Evolutionary conservation across 2,888 invertebrate species (phyloP).

Genomic region (Hermaeophaga mercurialis): DNA sequence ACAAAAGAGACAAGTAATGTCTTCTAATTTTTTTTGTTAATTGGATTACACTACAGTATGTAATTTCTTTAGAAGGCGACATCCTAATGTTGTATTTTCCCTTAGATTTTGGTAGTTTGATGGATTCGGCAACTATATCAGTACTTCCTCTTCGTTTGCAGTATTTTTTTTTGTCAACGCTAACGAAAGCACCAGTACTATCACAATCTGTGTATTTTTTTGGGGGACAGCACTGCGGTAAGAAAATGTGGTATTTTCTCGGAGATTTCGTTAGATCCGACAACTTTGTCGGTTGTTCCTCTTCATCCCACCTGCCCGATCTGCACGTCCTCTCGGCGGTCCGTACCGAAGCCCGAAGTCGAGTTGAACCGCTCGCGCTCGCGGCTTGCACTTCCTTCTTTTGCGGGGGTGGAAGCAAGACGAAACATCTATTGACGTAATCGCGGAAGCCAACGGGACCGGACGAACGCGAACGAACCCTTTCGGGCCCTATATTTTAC

Average conservation of each 20-base stretch:
- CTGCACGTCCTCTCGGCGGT: not conserved
- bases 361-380: slow-evolving; percentile 7
- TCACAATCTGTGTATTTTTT: too few relatives aligned
- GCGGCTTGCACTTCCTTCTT: slow-evolving; percentile 6
- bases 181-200: too few relatives aligned
- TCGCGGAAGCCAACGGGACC: slow-evolving; percentile 47
- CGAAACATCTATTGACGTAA: slow-evolving; percentile 55
- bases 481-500: slow-evolving; percentile 35
- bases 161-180: too few relatives aligned
- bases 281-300: slow-evolving; percentile 6
- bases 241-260: not conserved
- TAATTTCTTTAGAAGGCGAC: too few relatives aligned
- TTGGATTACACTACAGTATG: too few relatives aligned
- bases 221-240: too few relatives aligned
- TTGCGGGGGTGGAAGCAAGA: slow-evolving; percentile 53
- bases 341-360: slow-evolving; percentile 6
- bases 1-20: too few relatives aligned
- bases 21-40: too few relatives aligned
- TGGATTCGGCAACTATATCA: too few relatives aligned
- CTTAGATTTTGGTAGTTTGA: too few relatives aligned
- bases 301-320: slow-evolving; percentile 21
- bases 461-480: slow-evolving; percentile 25
- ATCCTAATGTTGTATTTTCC: too few relatives aligned
- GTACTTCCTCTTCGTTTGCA: too few relatives aligned
- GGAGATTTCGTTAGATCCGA: not conserved